A percentile compares a stretch with the other conserved stretches of the same genome.
phyloP scores from a whole-genome alignment of 2,888 invertebrate species.

The Chaetogeoica ovagalla region DNA sequence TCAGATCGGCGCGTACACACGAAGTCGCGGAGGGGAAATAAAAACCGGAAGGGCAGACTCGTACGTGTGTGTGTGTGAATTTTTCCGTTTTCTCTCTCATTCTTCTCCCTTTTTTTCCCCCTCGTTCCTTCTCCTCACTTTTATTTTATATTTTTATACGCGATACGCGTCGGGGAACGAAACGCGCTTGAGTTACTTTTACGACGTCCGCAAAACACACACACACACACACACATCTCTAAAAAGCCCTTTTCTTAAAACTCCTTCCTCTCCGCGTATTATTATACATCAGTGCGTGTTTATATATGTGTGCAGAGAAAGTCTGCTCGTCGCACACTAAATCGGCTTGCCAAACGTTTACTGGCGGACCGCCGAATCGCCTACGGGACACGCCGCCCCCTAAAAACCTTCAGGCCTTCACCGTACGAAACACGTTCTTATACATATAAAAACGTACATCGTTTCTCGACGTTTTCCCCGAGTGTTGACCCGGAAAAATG shows the following conservation, averaged over 20 bases:
- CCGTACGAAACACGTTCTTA: too few species aligned
- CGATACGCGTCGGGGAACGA: neutral
- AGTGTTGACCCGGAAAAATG: too few species aligned
- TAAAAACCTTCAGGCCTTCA: too few species aligned
- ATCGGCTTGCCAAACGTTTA: slow-evolving; percentile 49
- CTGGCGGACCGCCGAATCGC: neutral
- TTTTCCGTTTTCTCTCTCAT: neutral
- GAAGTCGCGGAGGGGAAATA: slow-evolving; percentile 8
- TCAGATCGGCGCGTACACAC: too few species aligned
- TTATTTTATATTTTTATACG: neutral
- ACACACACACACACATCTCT: neutral
- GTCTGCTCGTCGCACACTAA: slow-evolving; percentile 3
- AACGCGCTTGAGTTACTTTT: slow-evolving; percentile 41
- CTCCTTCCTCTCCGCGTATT: neutral
- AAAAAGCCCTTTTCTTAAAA: slow-evolving; percentile 11
- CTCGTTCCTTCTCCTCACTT: neutral
- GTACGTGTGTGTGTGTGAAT: neutral
- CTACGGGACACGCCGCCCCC: too few species aligned
- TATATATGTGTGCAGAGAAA: neutral
- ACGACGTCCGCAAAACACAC: slow-evolving; percentile 10
- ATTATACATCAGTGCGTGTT: neutral
- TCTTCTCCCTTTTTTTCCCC: neutral
- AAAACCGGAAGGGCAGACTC: slow-evolving; percentile 21
- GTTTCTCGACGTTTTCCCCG: too few species aligned
- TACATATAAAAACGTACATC: too few species aligned